phyloP scores from a whole-genome alignment of 1,140 invertebrate genomes.

The Temnothorax longispinosus region DNA sequence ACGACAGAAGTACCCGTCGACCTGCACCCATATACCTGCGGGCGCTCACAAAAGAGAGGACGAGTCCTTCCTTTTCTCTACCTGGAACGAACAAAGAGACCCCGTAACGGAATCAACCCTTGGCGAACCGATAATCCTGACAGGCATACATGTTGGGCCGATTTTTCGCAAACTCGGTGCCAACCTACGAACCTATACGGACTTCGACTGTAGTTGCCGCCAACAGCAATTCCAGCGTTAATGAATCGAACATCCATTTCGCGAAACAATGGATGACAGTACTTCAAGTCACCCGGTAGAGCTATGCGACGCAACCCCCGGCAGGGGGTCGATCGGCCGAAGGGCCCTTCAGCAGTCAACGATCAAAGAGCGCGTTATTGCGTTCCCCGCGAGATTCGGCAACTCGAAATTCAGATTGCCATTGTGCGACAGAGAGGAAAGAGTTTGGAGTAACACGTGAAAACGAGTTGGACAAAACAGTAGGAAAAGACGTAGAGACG shows the following conservation, averaged over 20 bases:
- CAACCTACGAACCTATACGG: background rate
- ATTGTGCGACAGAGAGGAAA: background rate
- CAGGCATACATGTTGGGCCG: background rate
- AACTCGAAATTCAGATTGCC: constrained; percentile 50
- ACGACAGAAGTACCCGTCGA: constrained; percentile 66
- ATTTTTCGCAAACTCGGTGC: constrained; percentile 6
- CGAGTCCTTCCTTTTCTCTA: constrained; percentile 67
- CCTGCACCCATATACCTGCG: constrained; percentile 73
- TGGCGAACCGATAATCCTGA: constrained; percentile 37
- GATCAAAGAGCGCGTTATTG: constrained; percentile 50
- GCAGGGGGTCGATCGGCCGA: constrained; percentile 33
- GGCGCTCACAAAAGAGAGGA: constrained; percentile 67
- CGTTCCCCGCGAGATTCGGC: constrained; percentile 32
- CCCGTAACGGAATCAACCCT: constrained; percentile 74
- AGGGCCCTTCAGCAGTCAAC: constrained; percentile 35
- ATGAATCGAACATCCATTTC: constrained; percentile 70
- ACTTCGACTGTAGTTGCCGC: constrained; percentile 11
- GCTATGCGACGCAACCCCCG: constrained; percentile 11
- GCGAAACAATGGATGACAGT: constrained; percentile 55
- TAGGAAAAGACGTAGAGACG: no score
- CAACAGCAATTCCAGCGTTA: constrained; percentile 46
- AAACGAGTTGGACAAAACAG: background rate
- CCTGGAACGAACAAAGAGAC: constrained; percentile 75
- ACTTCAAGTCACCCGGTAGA: constrained; percentile 31
- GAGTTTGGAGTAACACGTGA: background rate